Base-by-base conservation (phyloP, 2,797 vertebrate genomes). In the Cossypha niveicapilla region DNA sequence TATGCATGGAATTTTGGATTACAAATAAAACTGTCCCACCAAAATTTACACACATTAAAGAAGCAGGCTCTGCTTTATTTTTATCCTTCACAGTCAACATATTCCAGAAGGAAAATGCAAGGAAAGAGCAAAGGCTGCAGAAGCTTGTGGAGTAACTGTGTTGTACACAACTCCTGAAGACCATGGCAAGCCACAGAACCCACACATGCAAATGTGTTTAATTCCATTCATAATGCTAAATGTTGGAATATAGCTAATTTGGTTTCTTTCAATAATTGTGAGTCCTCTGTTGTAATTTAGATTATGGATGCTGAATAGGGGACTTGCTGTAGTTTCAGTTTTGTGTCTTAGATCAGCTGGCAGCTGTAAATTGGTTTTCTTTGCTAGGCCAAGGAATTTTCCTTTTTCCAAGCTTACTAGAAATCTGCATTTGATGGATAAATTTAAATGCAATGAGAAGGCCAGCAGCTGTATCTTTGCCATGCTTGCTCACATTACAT, bases 371-470 rank as follows among this genome's bases (percentile, higher is more conserved):
- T 91, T 21, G 15, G 58, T 86, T 94, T 94, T 67, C 87, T 86
- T 95, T 84, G 75, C 70, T 87, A 80, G 94, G 86, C 89, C 92
- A 92, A 68, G 88, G 88, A 94, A 72, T 45, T 89, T 88, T 94
- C 62, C 73, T 84, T 95, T 95, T 83, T 63, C 45, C 77, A 91
- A 86, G 54, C 80, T 96, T 96, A 75, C 86, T 57, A 48, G 86
- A 90, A 90, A 35, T 92, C 53, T 82, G 7, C 21, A 8, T 93
- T 91, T 96, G 82, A 91, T 85, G 94, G 79, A 51, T 95, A 95
- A 65, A 70, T 85, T 88, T 57, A 58, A 94, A 94, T 94, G 76
- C 90, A 93, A 4, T 62, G 88, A 93, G 87, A 92, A 91, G 53
- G 70, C 45, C 53, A 93, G 75, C 81, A 96, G 79, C 89, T 95